A percentile compares a stretch with the other conserved stretches of the same genome.
Conservation (phyloP, 2,797 vertebrate genomes). For the Microctenopoma stevenorrisi region DNA sequence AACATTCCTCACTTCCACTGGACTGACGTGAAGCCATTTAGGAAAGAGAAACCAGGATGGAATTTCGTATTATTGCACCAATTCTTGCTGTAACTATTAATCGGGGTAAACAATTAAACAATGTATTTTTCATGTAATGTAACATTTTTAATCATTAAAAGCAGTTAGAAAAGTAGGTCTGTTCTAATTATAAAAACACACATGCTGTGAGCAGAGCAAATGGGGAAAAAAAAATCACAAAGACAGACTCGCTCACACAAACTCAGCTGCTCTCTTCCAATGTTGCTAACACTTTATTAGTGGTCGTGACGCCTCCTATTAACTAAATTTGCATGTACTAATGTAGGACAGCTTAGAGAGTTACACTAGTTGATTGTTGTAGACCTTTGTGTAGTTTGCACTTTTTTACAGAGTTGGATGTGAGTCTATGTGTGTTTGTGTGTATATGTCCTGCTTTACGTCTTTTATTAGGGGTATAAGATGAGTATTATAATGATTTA, state of each 20-base stretch:
- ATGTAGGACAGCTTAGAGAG: slow-evolving; percentile 17
- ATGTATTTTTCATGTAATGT: slow-evolving; percentile 16
- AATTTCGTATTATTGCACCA: slow-evolving; percentile 8
- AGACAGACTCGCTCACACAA: slow-evolving; percentile 17
- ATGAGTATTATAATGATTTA: slow-evolving; percentile 27
- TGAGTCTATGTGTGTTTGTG: neutral
- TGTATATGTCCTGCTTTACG: slow-evolving; percentile 11
- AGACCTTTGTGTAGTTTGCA: neutral
- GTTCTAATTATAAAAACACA: slow-evolving; percentile 62
- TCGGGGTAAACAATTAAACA: slow-evolving; percentile 35
- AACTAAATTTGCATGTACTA: slow-evolving; percentile 31
- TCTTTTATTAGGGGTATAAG: slow-evolving; percentile 23
- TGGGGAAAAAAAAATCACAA: slow-evolving; percentile 1
- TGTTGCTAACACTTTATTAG: slow-evolving; percentile 37
- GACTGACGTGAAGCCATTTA: neutral
- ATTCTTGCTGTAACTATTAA: slow-evolving; percentile 29
- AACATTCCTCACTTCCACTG: neutral
- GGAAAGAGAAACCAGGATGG: neutral
- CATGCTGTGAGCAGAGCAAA: slow-evolving; percentile 45
- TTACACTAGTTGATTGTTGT: slow-evolving; percentile 15
- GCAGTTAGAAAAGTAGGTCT: slow-evolving; percentile 49
- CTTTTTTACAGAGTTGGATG: neutral
- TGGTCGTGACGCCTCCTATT: slow-evolving; percentile 42
- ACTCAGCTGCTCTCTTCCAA: slow-evolving; percentile 28
- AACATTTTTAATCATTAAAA: slow-evolving; percentile 47